Conservation (phyloP, 2,888 invertebrate genomes). For the Psococerastis gibbosa region DNA sequence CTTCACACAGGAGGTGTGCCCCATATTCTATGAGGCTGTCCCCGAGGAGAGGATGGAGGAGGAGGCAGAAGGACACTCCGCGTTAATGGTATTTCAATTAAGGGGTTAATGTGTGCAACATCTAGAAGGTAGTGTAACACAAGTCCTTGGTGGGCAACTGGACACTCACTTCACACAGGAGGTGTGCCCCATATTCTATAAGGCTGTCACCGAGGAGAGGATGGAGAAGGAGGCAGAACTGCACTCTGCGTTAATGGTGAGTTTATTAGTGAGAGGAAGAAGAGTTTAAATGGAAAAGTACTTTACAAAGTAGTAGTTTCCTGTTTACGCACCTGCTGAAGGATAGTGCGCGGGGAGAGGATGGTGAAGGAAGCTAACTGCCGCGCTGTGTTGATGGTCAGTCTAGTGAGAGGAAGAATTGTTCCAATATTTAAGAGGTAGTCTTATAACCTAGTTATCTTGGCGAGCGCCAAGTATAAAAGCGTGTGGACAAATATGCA, state of each 20-base stretch:
- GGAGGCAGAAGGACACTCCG: constrained; percentile 27
- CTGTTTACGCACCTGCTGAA: too few species aligned
- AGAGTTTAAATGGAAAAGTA: constrained; percentile 46
- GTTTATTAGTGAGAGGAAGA: too few species aligned
- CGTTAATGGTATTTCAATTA: constrained; percentile 14
- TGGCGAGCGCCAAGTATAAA: constrained; percentile 55
- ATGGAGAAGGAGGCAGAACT: constrained; percentile 34
- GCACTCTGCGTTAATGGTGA: constrained; percentile 16
- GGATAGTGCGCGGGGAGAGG: constrained; percentile 37
- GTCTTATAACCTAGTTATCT: too few species aligned
- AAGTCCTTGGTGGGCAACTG: constrained; percentile 58
- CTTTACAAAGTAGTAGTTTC: constrained; percentile 48
- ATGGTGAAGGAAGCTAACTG: constrained; percentile 31
- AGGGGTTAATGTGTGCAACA: too few species aligned
- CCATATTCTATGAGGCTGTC: constrained; percentile 62
- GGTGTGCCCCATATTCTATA: constrained; percentile 80
- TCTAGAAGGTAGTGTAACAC: too few species aligned
- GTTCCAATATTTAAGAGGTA: too few species aligned
- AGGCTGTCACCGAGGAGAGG: constrained; percentile 41
- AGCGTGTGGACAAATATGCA: constrained; percentile 79
- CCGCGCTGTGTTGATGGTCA: too few species aligned
- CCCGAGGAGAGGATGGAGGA: constrained; percentile 35
- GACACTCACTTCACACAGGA: constrained; percentile 73
- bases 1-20: constrained; percentile 82
- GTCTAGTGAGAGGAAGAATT: too few species aligned